Percentiles rank a stretch among this genome's conserved stretches.
Evolutionary conservation across 1,140 invertebrate genomes (phyloP).

Genomic region (Saccostrea glomerata): DNA sequence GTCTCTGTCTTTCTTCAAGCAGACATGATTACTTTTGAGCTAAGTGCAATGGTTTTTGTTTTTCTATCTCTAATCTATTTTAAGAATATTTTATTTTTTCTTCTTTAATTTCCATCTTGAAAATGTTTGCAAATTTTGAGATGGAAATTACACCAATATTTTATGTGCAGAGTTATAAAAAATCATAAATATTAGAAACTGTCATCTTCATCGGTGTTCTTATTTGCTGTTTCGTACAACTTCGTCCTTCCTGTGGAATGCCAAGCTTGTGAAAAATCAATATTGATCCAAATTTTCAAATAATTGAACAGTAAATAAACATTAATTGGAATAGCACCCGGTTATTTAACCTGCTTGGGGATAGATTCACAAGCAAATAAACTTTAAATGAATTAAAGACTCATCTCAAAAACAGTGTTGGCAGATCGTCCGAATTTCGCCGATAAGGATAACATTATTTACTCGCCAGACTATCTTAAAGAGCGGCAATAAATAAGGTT

Average conservation of each 20-base stretch:
- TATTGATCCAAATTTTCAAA: constrained; percentile 14
- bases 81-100: neutral
- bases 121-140: neutral
- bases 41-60: neutral
- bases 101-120: neutral
- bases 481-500: neutral
- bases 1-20: neutral
- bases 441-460: neutral
- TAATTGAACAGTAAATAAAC: constrained; percentile 37
- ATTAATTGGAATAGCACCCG: constrained; percentile 10
- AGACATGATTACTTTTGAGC: neutral
- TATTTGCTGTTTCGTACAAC: neutral
- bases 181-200: neutral
- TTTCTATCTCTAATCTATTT: neutral
- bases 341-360: constrained; percentile 21
- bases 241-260: neutral
- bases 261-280: constrained; percentile 23
- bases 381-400: neutral
- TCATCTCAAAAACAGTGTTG: neutral
- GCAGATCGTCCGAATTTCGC: neutral
- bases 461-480: neutral
- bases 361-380: constrained; percentile 30
- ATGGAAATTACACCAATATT: too few species aligned
- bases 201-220: neutral
- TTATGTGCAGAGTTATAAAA: neutral